Percentiles rank a stretch among this genome's conserved stretches.
Evolutionary conservation across 2,888 invertebrate genomes (phyloP).

Genomic region (Dastarcus helophoroides): DNA sequence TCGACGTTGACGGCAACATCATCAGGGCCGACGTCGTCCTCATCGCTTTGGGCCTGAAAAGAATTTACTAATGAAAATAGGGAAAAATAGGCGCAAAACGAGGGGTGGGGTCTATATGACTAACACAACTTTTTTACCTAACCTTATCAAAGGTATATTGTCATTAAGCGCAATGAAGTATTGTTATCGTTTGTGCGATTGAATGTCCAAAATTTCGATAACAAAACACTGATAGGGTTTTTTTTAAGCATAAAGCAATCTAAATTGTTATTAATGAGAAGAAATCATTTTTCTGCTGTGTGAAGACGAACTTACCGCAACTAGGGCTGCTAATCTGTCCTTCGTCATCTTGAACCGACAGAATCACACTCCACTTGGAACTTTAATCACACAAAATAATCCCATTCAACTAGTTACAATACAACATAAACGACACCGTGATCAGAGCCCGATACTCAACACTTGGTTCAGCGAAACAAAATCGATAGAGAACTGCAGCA

Average conservation of each 20-base stretch:
- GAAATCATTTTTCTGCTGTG: too few species aligned
- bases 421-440: constrained; percentile 52
- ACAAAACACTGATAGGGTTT: too few species aligned
- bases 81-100: constrained; percentile 8
- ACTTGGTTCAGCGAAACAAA: constrained; percentile 40
- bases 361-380: constrained; percentile 55
- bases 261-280: too few species aligned
- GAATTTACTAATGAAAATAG: constrained; percentile 9
- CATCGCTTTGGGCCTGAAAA: constrained; percentile 88
- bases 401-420: constrained; percentile 68
- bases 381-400: constrained; percentile 58
- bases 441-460: constrained; percentile 44
- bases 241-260: too few species aligned
- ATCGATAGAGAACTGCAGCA: constrained; percentile 70
- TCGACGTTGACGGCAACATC: constrained; percentile 95
- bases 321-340: constrained; percentile 93
- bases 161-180: too few species aligned
- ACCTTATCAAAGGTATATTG: constrained; percentile 27
- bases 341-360: constrained; percentile 71
- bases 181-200: too few species aligned
- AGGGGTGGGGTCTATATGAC: constrained; percentile 29
- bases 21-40: constrained; percentile 89
- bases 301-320: constrained; percentile 87
- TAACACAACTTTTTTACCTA: constrained; percentile 28
- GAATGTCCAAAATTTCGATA: too few species aligned